A percentile compares a stretch with the other conserved stretches of the same genome.
Evolutionary conservation across 2,888 invertebrate species (phyloP).

Genomic region (Drosophila neotestacea): DNA sequence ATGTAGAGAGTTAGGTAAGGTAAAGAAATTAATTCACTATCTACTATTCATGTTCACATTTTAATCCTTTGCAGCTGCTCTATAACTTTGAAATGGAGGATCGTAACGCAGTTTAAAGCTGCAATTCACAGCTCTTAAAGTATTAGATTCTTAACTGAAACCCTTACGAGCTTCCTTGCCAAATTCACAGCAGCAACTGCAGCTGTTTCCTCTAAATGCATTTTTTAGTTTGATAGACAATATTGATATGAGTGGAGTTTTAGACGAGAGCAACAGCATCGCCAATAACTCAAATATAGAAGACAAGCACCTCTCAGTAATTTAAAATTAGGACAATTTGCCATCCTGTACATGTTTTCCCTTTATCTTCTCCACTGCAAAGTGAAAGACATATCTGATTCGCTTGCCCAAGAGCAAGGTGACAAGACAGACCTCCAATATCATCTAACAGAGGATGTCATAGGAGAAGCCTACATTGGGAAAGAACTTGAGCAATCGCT

Average conservation of each 20-base stretch:
- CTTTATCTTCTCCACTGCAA: conserved; percentile 20
- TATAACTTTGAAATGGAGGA: not conserved
- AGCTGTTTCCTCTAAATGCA: not conserved
- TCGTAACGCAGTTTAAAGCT: not conserved
- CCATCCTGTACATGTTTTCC: conserved; percentile 29
- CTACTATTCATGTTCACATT: not conserved
- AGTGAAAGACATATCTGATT: too few species aligned
- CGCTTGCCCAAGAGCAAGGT: too few species aligned
- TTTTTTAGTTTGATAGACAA: not conserved
- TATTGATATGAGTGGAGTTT: not conserved
- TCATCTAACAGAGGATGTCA: conserved; percentile 57
- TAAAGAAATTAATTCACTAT: too few species aligned
- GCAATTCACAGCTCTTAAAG: not conserved
- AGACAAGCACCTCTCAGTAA: not conserved
- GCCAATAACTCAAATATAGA: not conserved
- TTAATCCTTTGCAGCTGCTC: not conserved
- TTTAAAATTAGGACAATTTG: conserved; percentile 17
- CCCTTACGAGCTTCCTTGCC: not conserved
- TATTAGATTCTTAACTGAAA: not conserved
- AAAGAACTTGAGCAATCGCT: conserved; percentile 6
- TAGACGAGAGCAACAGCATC: not conserved
- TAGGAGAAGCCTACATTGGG: not conserved
- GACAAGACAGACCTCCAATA: conserved; percentile 40
- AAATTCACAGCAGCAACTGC: not conserved
- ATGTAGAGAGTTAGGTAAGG: conserved; percentile 1